phyloP scores from a whole-genome alignment of 2,888 invertebrate genomes.

The Mimas tiliae region DNA sequence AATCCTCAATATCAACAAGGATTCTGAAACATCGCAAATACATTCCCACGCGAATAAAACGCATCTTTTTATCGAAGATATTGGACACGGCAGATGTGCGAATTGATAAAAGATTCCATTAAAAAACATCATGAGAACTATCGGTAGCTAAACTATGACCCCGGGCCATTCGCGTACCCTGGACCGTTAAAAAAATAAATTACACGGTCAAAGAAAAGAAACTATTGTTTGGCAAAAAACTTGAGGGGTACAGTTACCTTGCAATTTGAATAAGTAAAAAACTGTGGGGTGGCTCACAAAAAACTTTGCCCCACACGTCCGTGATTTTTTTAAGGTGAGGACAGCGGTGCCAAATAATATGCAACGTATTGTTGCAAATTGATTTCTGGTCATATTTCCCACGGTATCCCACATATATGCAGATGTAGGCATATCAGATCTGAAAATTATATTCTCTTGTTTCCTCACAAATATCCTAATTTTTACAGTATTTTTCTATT shows the following conservation, averaged over 20 bases:
- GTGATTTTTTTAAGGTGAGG: slow-evolving; percentile 74
- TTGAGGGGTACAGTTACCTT: slow-evolving; percentile 69
- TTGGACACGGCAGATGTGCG: slow-evolving; percentile 68
- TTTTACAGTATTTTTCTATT: not conserved
- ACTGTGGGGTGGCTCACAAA: slow-evolving; percentile 73
- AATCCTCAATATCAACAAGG: slow-evolving; percentile 22
- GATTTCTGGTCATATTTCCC: slow-evolving; percentile 73
- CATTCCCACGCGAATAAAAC: slow-evolving; percentile 59
- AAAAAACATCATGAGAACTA: slow-evolving; percentile 76
- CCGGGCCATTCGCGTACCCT: slow-evolving; percentile 63
- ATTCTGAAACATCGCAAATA: slow-evolving; percentile 26
- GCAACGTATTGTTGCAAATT: slow-evolving; percentile 72
- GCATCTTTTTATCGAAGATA: slow-evolving; percentile 50
- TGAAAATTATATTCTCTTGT: not conserved
- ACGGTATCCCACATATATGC: slow-evolving; percentile 55
- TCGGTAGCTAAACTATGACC: slow-evolving; percentile 80
- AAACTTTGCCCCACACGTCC: slow-evolving; percentile 54
- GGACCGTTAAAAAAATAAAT: slow-evolving; percentile 78
- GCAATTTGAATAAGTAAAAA: slow-evolving; percentile 78
- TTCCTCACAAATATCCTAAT: not conserved
- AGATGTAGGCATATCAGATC: not conserved
- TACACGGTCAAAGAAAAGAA: slow-evolving; percentile 67
- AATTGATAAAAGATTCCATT: slow-evolving; percentile 63
- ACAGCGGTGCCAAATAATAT: slow-evolving; percentile 61
- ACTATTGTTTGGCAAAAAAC: slow-evolving; percentile 78